A percentile compares a stretch with the other conserved stretches of the same genome.
Conservation (phyloP, 2,113 vertebrate genomes). For the Eptesicus fuscus region DNA sequence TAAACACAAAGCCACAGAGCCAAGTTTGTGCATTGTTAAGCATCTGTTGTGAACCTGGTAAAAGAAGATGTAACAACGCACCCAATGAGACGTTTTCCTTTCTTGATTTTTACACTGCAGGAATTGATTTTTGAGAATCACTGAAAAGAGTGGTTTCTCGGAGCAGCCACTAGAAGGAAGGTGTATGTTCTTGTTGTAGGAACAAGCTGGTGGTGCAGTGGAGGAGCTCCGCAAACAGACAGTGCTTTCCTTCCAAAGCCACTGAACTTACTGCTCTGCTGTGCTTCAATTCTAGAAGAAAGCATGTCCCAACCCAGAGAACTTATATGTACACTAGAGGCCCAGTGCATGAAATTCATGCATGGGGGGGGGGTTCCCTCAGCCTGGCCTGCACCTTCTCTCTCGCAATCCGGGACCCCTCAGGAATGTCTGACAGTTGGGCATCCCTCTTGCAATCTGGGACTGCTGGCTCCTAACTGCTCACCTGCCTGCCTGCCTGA, state of each 20-base stretch:
- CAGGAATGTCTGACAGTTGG: no score
- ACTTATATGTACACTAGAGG: neutral
- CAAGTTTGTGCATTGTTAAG: slow-evolving; percentile 28
- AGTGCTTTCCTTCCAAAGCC: neutral
- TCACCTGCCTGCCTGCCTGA: no score
- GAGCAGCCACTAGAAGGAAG: neutral
- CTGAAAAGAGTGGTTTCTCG: neutral
- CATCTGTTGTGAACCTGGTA: neutral
- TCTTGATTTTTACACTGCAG: neutral
- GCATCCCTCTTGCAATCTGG: no score
- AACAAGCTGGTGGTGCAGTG: neutral
- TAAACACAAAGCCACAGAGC: slow-evolving; percentile 23
- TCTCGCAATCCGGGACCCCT: no score
- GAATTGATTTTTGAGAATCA: slow-evolving; percentile 24
- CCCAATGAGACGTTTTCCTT: neutral
- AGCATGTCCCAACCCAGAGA: neutral
- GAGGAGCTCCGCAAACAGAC: neutral
- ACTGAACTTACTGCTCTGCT: neutral
- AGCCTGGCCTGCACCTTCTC: no score
- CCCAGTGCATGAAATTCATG: no score
- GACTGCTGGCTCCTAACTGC: no score
- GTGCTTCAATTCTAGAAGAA: neutral
- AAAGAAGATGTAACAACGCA: neutral
- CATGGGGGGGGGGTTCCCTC: no score
- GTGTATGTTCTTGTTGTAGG: neutral